phyloP scores from a whole-genome alignment of 2,113 vertebrate species.

The Taurulus bubalis region DNA sequence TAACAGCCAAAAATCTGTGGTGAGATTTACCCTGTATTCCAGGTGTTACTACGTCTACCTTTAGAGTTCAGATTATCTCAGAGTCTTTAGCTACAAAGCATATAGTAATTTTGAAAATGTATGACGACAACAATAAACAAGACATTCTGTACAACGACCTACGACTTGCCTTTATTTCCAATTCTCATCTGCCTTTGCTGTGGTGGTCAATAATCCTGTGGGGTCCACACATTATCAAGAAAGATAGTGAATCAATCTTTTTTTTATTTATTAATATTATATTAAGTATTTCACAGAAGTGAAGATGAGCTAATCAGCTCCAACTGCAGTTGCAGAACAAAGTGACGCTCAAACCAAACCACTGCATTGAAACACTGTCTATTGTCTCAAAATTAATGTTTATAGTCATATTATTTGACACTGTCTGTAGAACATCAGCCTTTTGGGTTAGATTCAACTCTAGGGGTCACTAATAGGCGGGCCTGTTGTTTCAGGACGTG shows the following conservation, averaged over 20 bases:
- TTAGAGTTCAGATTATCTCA: conserved; percentile 68
- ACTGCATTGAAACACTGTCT: neutral
- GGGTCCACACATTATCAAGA: no score
- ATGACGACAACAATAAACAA: conserved; percentile 81
- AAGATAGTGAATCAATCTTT: no score
- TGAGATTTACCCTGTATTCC: conserved; percentile 68
- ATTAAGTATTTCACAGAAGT: neutral
- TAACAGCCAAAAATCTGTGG: conserved; percentile 13
- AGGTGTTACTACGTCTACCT: conserved; percentile 68
- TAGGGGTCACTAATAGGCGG: no score
- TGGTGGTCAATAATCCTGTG: neutral
- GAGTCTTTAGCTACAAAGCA: conserved; percentile 79
- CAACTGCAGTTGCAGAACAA: no score
- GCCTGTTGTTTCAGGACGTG: neutral
- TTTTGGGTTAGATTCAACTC: neutral
- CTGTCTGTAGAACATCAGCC: neutral
- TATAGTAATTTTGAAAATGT: conserved; percentile 81
- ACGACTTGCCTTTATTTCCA: conserved; percentile 47
- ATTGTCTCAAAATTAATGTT: neutral
- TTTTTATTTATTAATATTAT: no score
- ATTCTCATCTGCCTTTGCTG: neutral
- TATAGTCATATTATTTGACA: neutral
- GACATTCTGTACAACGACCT: conserved; percentile 73
- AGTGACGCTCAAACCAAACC: neutral
- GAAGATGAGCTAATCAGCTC: neutral